Base-by-base conservation (phyloP, 2,797 vertebrate species). In the Melanotaenia trifasciata region DNA sequence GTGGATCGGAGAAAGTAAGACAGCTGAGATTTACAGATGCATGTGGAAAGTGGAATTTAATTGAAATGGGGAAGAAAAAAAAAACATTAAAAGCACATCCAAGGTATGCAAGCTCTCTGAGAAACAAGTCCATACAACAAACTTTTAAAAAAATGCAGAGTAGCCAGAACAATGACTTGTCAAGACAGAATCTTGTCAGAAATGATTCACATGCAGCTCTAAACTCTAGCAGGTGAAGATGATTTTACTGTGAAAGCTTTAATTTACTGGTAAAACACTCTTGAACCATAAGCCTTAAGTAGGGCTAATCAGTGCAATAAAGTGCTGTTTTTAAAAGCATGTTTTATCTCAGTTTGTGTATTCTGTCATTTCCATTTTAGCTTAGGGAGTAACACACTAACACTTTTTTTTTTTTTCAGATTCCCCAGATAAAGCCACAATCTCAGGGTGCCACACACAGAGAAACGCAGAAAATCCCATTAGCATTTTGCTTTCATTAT, bases 401-500 rank as follows among this genome's bases (percentile, higher is more conserved):
- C 89, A 83, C 66, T 16, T 16, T 30, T 30, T 18, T 78, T 78
- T 72, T 76, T 1, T 24, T 9, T 1, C 66, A 86, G 91, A 94
- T 93, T 89, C 77, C 70, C 70, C 74, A 77, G 94, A 94, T 94
- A 94, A 92, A 92, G 88, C 83, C 88, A 79, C 90, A 93, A 94
- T 94, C 89, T 93, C 81, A 63, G 70, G 80, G 84, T 36, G 50
- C 93, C 94, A 94, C 94, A 94, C 92, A 93, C 90, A 86, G 84
- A 84, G 88, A 93, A 91, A 92, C 86, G 81, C 81, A 70, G 76
- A 87, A 92, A 51, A 94, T 82, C 89, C 91, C 86, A 95, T 95
- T 95, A 95, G 92, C 91, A 82, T 91, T 91, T 92, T 72, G 82
- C 93, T 93, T 92, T 92, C 93, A 94, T 94, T 94, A 93, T 90